A percentile compares a stretch with the other conserved stretches of the same genome.
These are phyloP conservation scores for Diaperis boleti DNA, from an alignment of 2,888 invertebrate species.

Conservation along the genomic window DNA sequence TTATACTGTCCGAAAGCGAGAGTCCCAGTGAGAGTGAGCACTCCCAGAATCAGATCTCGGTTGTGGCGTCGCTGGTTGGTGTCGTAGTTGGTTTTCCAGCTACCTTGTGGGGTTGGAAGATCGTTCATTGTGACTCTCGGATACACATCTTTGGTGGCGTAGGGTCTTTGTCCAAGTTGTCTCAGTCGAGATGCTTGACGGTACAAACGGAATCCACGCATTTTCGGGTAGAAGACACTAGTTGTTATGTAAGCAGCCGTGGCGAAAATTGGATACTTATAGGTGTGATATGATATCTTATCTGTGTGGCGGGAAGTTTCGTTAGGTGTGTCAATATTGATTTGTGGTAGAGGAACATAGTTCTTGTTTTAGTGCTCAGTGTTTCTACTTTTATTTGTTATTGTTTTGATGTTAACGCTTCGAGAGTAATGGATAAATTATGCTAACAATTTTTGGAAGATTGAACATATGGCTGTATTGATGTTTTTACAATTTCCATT, in stretches of 20 bases:
- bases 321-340: not conserved
- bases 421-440: not conserved
- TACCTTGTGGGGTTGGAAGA: constrained; percentile 19
- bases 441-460: too few species aligned
- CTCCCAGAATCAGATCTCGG: constrained; percentile 21
- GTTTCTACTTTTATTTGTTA: not conserved
- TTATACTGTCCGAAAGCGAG: constrained; percentile 10
- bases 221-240: too few species aligned
- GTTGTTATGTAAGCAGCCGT: constrained; percentile 14
- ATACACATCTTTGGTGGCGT: not conserved
- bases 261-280: not conserved
- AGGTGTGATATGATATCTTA: not conserved
- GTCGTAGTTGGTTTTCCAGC: constrained; percentile 20
- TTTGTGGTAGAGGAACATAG: not conserved
- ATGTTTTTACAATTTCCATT: too few species aligned
- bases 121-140: constrained; percentile 23
- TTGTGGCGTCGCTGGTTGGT: constrained; percentile 26
- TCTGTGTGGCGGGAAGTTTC: not conserved
- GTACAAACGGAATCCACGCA: constrained; percentile 3
- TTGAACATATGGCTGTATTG: not conserved
- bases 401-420: not conserved
- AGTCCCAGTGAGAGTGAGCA: constrained; percentile 11
- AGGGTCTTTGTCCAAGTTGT: not conserved
- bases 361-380: not conserved
- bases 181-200: constrained; percentile 1